phyloP scores from a whole-genome alignment of 1,140 invertebrate species.

The Zaprionus ornatus region DNA sequence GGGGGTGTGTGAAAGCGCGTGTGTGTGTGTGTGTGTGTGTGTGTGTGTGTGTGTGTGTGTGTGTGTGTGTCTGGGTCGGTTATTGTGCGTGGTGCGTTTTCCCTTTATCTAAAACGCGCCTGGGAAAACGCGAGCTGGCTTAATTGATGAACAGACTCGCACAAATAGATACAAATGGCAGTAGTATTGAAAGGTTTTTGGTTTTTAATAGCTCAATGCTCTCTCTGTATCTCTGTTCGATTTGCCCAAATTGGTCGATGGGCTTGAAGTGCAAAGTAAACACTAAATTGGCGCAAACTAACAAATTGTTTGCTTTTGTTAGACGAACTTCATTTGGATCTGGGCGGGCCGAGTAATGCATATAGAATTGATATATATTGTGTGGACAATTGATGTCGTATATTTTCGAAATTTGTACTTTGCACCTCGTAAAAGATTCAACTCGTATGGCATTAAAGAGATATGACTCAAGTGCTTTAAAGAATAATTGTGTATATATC shows the following conservation, averaged over 20 bases:
- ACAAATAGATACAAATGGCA: slow-evolving; percentile 46
- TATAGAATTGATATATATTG: slow-evolving; percentile 16
- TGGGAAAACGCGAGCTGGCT: slow-evolving; percentile 69
- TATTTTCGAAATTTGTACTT: slow-evolving; percentile 54
- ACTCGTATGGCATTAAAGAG: not conserved
- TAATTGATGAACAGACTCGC: slow-evolving; percentile 65
- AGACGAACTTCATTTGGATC: slow-evolving; percentile 21
- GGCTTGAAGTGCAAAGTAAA: slow-evolving; percentile 73
- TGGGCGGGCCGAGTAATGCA: slow-evolving; percentile 44
- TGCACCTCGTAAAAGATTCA: slow-evolving; percentile 61
- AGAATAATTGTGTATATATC: not conserved
- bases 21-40: slow-evolving; percentile 12
- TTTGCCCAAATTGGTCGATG: slow-evolving; percentile 60
- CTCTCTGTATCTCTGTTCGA: slow-evolving; percentile 64
- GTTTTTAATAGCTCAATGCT: slow-evolving; percentile 27
- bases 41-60: slow-evolving; percentile 17
- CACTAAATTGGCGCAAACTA: slow-evolving; percentile 81
- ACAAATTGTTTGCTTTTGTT: slow-evolving; percentile 58
- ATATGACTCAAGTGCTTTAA: not conserved
- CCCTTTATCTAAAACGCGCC: slow-evolving; percentile 71
- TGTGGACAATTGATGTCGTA: slow-evolving; percentile 32
- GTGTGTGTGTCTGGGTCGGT: slow-evolving; percentile 9
- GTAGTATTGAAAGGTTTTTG: slow-evolving; percentile 47
- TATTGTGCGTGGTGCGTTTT: slow-evolving; percentile 32
- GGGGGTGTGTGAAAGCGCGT: slow-evolving; percentile 27